A percentile compares a stretch with the other conserved stretches of the same genome.
Conservation (phyloP, 2,888 invertebrate genomes). For the Aphidius colemani region DNA sequence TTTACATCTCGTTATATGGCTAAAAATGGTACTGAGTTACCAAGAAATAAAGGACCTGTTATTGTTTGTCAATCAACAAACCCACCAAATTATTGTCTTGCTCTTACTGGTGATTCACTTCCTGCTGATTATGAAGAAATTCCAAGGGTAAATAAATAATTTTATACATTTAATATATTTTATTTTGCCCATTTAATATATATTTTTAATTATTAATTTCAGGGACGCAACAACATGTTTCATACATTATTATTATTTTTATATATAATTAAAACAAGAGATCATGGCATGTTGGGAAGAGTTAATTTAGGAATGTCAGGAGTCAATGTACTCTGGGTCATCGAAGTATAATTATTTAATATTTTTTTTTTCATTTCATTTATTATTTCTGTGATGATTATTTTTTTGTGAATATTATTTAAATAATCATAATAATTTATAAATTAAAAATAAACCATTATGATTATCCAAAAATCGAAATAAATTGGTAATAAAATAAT, state of each 20-base stretch:
- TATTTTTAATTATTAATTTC: conserved; percentile 31
- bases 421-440: no score
- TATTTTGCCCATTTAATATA: conserved; percentile 22
- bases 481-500: no score
- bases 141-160: conserved; percentile 63
- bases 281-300: conserved; percentile 77
- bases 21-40: conserved; percentile 60
- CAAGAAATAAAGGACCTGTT: conserved; percentile 62
- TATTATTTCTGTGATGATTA: no score
- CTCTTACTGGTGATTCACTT: conserved; percentile 58
- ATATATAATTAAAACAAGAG: conserved; percentile 73
- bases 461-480: no score
- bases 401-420: no score
- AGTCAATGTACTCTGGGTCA: conserved; percentile 83
- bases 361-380: no score
- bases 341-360: conserved; percentile 59
- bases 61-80: conserved; percentile 69
- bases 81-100: conserved; percentile 75
- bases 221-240: conserved; percentile 88
- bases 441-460: no score
- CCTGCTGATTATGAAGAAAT: conserved; percentile 69
- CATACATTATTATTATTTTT: conserved; percentile 84
- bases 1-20: conserved; percentile 64
- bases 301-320: conserved; percentile 79
- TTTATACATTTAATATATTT: not conserved